Percentiles rank a stretch among this genome's conserved stretches.
Conservation (phyloP, 2,113 vertebrate species). For the Larimichthys crocea region DNA sequence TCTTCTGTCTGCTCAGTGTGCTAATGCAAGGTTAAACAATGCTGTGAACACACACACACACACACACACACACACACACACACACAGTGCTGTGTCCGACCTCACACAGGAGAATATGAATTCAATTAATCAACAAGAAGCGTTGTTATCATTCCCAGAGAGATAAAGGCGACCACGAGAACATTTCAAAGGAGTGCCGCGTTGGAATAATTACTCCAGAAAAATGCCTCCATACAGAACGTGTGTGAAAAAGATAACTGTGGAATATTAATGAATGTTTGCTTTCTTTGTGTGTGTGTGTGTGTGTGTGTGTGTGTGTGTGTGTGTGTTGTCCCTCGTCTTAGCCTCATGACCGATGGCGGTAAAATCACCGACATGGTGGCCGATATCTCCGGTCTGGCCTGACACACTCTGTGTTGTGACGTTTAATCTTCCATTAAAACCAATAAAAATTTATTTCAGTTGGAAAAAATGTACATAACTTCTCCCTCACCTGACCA, state of each 20-base stretch:
- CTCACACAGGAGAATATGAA: conserved; percentile 31
- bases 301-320: conserved; percentile 11
- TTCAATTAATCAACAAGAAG: conserved; percentile 61
- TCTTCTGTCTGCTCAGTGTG: neutral
- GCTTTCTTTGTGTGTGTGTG: conserved; percentile 3
- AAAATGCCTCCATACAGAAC: conserved; percentile 5
- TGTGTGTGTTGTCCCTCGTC: too few relatives aligned
- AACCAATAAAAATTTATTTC: too few relatives aligned
- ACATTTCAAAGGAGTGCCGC: conserved; percentile 45
- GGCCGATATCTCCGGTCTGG: too few relatives aligned
- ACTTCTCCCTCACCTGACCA: too few relatives aligned
- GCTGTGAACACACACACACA: conserved; percentile 12
- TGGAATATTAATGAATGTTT: conserved; percentile 54
- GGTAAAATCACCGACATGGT: too few relatives aligned
- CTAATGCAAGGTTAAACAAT: conserved; percentile 5
- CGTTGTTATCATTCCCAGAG: conserved; percentile 43
- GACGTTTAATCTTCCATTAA: too few relatives aligned
- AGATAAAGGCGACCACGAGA: conserved; percentile 37
- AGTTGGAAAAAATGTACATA: too few relatives aligned
- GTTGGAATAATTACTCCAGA: conserved; percentile 47
- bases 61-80: conserved; percentile 25
- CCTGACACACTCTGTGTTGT: too few relatives aligned
- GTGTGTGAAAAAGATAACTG: conserved; percentile 25
- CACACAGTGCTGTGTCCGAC: neutral
- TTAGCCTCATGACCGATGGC: too few relatives aligned